Conservation (phyloP, 2,888 invertebrate genomes). For the Plebejus melissa region DNA sequence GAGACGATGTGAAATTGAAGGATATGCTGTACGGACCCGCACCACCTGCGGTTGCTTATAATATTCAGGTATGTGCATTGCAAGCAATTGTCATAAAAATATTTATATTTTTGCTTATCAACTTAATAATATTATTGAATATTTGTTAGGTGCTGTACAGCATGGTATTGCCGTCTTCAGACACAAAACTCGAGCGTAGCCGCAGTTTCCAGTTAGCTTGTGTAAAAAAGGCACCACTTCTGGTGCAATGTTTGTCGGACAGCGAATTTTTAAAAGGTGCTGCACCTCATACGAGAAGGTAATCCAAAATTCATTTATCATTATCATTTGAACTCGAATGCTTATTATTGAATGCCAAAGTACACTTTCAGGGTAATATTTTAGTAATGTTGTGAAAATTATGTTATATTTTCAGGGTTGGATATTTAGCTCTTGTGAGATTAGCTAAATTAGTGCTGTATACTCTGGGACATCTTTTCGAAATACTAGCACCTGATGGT, state of each 20-base stretch:
- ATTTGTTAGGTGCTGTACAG: slow-evolving; percentile 86
- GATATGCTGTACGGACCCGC: slow-evolving; percentile 71
- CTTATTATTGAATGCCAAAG: background rate
- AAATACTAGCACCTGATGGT: slow-evolving; percentile 77
- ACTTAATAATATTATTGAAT: slow-evolving; percentile 7
- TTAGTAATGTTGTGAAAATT: background rate
- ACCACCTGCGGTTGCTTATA: slow-evolving; percentile 73
- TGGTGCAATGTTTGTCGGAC: slow-evolving; percentile 70
- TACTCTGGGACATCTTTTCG: slow-evolving; percentile 89
- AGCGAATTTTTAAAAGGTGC: slow-evolving; percentile 70
- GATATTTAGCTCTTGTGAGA: slow-evolving; percentile 92
- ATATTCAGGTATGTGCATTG: slow-evolving; percentile 53
- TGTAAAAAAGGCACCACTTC: slow-evolving; percentile 76
- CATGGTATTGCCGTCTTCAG: slow-evolving; percentile 93
- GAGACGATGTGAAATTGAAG: slow-evolving; percentile 63
- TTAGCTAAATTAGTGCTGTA: slow-evolving; percentile 93
- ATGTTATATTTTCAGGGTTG: slow-evolving; percentile 79
- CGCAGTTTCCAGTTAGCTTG: slow-evolving; percentile 80
- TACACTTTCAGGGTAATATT: background rate
- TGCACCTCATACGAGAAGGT: slow-evolving; percentile 72
- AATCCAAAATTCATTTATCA: background rate
- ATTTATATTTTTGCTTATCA: background rate
- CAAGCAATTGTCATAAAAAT: too few species aligned
- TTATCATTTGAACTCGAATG: background rate
- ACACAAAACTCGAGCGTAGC: slow-evolving; percentile 85